Base-by-base conservation (phyloP, 2,888 invertebrate genomes). In the Ischnus inquisitorius region DNA sequence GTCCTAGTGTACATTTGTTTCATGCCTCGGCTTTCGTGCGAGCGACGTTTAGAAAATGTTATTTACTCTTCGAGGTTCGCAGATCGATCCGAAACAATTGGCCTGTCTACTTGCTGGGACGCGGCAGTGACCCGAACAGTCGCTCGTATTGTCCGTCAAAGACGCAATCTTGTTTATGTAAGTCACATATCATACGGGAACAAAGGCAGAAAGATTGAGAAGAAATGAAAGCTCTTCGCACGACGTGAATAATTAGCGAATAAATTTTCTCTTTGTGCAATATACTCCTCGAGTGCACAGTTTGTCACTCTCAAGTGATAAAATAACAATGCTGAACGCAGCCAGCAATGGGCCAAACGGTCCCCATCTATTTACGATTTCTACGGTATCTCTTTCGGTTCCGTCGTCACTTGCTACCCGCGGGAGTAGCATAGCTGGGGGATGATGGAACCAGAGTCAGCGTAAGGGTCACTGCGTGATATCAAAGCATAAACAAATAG, bases 401-500 rank as follows among this genome's bases (percentile, higher is more conserved):
- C 8, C 54, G 65, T 10, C 65, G 54, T 43, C 39, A 67, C 57
- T 67, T 57, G 22, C 48, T 57, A 22, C 46, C 39, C 62, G 12
- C 62, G 43, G 6, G 54, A 34, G n/a, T 19, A 43, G n/a, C n/a
- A n/a, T 48, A 4, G 77, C 34, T 46, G n/a, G 41, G 43, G 46
- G 75, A 19, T 46, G 68, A 51, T 28, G 64, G 46, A 79, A 72
- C 16, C 19, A 67, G 43, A 72, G 65, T 34, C 34, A 71, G 48
- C 46, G 43, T 62, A 43, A 85, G 82, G 77, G 86, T 22, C 87
- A 86, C 86, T 60, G 62, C 67, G 28, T 87, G 89, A 88, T 89
- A 92, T 91, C 90, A 91, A 92, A 92, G 92, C 90, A 91, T 89
- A 92, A 92, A 92, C 92, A 93, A 92, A 93, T 92, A 92, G 86